Base-by-base conservation (phyloP, 2,797 vertebrate genomes). In the Syngnathus acus region DNA sequence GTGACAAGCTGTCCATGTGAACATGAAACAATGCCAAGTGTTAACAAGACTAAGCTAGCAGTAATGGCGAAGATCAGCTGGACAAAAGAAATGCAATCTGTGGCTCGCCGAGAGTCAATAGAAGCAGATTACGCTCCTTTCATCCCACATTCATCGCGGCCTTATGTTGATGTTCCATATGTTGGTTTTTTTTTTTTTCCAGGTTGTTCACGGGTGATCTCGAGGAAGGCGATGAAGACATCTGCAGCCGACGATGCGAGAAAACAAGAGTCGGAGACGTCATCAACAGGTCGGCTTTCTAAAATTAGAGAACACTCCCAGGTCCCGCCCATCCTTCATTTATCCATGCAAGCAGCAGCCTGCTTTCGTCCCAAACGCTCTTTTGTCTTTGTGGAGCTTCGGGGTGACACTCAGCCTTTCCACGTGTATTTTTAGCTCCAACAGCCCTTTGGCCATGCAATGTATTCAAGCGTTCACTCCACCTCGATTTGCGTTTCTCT, bases 11-110 rank as follows among this genome's bases (percentile, higher is more conserved):
- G 86, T 82, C 84, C 86, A 57, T 72, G 74, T 78, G 69, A 64
- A 66, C 74, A 68, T 79, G 75, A 87, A 84, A 87, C 86, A 84
- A 88, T 78, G 80, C 72, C 78, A 81, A 83, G 78, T 71, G 86
- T 84, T 88, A 85, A 86, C 83, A 85, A 87, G 83, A 65, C 71
- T 77, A 78, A 83, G 79, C 82, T 70, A 42, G 66, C 45, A 0
- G 71, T 81, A 82, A 86, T 83, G 74, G 78, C 62, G 77, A 78
- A 77, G 80, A 71, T 71, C 48, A 62, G 50, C 17, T 38, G 64
- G 71, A 87, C 82, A 84, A 84, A 82, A 70, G 82, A 83, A 78
- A 78, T 66, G 74, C 73, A 75, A 74, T 80, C 79, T 69, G 66
- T 75, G 74, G 74, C 84, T 68, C 67, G 64, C 70, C 37, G 26